Percentiles rank a stretch among this genome's conserved stretches.
phyloP scores from a whole-genome alignment of 2,888 invertebrate species.

The Cephus pygmeus region DNA sequence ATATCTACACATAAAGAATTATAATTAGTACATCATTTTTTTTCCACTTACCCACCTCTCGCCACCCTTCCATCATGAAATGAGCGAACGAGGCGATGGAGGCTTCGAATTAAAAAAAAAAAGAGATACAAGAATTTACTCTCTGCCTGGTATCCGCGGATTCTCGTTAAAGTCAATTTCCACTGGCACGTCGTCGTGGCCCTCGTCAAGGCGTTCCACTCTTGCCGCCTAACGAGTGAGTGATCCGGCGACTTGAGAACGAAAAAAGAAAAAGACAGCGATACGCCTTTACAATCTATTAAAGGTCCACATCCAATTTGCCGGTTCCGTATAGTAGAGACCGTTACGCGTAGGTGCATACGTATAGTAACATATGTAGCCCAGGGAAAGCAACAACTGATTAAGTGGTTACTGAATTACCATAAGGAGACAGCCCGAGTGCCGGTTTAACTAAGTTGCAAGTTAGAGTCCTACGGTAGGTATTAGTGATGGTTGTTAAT shows the following conservation, averaged over 20 bases:
- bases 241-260: background rate
- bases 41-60: background rate
- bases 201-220: background rate
- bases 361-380: background rate
- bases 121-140: background rate
- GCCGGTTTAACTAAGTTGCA: conserved; percentile 8
- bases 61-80: background rate
- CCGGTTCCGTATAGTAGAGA: background rate
- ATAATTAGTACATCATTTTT: background rate
- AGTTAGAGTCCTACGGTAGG: conserved; percentile 4
- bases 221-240: background rate
- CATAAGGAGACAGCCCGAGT: conserved; percentile 34
- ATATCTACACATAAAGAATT: background rate
- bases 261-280: background rate
- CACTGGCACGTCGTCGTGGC: background rate
- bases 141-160: background rate
- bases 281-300: background rate
- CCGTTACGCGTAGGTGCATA: background rate
- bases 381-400: conserved; percentile 24
- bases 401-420: conserved; percentile 38
- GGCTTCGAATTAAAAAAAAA: background rate
- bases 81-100: background rate
- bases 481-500: conserved; percentile 16
- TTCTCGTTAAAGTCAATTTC: background rate
- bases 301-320: background rate